Evolutionary conservation across 2,888 invertebrate genomes (phyloP), one percentile per base, ranked within the genome.

Genomic region (Hedychridium roseum): DNA sequence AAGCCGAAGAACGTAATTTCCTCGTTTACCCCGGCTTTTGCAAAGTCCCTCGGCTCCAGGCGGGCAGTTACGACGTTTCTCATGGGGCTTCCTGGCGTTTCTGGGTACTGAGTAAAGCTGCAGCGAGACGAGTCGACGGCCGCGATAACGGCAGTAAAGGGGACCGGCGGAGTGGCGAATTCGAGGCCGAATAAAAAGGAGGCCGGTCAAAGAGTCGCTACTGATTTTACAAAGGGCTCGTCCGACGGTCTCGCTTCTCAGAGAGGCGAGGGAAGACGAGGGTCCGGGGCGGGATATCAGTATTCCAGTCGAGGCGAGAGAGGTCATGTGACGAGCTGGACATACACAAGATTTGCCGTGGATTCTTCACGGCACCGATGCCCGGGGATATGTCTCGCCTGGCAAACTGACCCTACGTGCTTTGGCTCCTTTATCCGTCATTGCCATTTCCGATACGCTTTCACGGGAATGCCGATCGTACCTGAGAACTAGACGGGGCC

Each of bases 351-450:
- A 68, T 70, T 67, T 66, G 58, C 57, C 55, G 63, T 53, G 62
- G 67, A 68, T 70, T 67, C 68, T 64, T 67, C 64, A 67, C 63
- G 63, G 59, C 58, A 57, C 62, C n/a, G n/a, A n/a, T n/a, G n/a
- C n/a, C n/a, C n/a, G n/a, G 64, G 66, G 67, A 64, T 66, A 68
- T 64, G 64, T 63, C 64, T 60, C 55, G 65, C 53, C 69, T 58
- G 68, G 70, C 66, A 71, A 71, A 71, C 71, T 67, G 71, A 68
- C 61, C 64, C 70, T 70, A 70, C 71, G 71, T 71, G 71, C 68
- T 56, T 51, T 50, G 70, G 71, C 70, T 70, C 57, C 65, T 63
- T 61, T 67, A 66, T 68, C 64, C 58, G 63, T 64, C 66, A 64
- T 62, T 67, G 55, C 54, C 55, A 65, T 67, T 70, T 67, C 63